Evolutionary conservation across 2,113 vertebrate genomes (phyloP).

Genomic region (Colaptes auratus): DNA sequence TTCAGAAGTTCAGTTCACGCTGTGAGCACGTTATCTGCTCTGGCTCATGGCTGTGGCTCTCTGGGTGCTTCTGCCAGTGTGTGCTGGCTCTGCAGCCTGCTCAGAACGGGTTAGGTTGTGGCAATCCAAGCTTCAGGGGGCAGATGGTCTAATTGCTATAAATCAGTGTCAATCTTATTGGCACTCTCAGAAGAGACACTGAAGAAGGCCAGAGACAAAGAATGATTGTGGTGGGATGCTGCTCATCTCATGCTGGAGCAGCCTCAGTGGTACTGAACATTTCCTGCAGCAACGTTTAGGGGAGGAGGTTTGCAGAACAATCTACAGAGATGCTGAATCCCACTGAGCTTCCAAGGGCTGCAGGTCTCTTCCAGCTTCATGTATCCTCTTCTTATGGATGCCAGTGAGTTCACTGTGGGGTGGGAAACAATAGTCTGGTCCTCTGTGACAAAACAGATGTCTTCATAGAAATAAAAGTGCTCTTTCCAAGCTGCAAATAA

Average conservation of each 20-base stretch:
- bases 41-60: neutral
- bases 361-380: neutral
- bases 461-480: neutral
- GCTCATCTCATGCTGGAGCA: rapidly evolving
- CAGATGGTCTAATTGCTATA: neutral
- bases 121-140: neutral
- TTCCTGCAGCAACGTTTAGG: neutral
- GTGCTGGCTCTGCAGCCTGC: neutral
- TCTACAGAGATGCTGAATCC: neutral
- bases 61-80: rapidly evolving
- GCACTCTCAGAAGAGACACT: neutral
- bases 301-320: neutral
- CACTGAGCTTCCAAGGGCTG: neutral
- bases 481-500: neutral
- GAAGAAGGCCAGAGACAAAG: neutral
- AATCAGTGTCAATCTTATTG: neutral
- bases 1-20: neutral
- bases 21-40: rapidly evolving
- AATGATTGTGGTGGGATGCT: neutral
- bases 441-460: neutral
- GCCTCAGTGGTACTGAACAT: rapidly evolving
- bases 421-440: neutral
- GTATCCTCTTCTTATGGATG: neutral
- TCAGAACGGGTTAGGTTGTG: neutral
- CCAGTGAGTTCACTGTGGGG: neutral